Percentiles rank a stretch among this genome's conserved stretches.
Evolutionary conservation across 2,888 invertebrate species (phyloP).

Genomic region (Minunthozetes semirufus): DNA sequence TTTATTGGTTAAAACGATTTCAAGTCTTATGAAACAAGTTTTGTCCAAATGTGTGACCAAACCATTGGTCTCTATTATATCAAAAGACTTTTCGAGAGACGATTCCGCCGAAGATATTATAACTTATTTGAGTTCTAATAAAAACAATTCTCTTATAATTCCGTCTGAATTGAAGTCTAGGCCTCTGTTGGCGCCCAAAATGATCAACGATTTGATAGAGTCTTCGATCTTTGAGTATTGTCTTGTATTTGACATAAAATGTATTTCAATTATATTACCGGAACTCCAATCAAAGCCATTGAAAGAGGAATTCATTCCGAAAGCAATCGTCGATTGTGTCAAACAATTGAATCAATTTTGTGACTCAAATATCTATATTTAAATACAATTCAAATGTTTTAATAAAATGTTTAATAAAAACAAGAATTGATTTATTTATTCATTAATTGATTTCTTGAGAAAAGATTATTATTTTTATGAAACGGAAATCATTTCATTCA

Average conservation of each 20-base stretch:
- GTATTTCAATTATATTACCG: slow-evolving; percentile 19
- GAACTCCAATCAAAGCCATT: background rate
- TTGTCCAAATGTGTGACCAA: background rate
- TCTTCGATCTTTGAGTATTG: slow-evolving; percentile 29
- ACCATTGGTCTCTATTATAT: slow-evolving; percentile 17
- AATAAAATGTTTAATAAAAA: too few relatives aligned
- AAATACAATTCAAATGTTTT: background rate
- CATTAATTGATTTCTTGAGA: too few relatives aligned
- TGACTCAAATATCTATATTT: slow-evolving; percentile 9
- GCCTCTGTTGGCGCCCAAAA: slow-evolving; percentile 29
- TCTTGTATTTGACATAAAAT: slow-evolving; percentile 8
- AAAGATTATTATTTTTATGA: too few relatives aligned
- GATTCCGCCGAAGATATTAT: background rate
- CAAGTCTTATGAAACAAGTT: background rate
- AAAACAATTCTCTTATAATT: background rate
- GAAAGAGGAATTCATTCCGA: background rate
- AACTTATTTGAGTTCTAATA: background rate
- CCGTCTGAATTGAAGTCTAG: background rate
- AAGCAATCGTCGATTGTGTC: slow-evolving; percentile 13
- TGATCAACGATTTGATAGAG: slow-evolving; percentile 24
- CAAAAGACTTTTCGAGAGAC: slow-evolving; percentile 8
- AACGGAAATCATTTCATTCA: too few relatives aligned
- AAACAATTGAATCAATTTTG: background rate
- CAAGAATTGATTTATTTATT: too few relatives aligned
- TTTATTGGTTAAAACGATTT: background rate